Evolutionary conservation across 2,888 invertebrate species (phyloP).

Genomic region (Philereme transversata): DNA sequence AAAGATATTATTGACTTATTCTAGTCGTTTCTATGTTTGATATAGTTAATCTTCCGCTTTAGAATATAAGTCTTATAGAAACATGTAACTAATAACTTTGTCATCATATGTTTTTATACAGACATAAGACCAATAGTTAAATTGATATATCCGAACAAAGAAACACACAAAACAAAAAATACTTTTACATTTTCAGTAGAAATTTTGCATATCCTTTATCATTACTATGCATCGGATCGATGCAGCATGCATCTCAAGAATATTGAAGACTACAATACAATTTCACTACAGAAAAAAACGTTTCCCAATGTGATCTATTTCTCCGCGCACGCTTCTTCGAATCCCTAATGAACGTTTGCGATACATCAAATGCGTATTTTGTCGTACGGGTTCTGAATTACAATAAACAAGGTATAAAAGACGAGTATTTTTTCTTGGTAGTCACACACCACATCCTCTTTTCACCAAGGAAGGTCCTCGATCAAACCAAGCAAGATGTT

Average conservation of each 20-base stretch:
- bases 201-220: conserved; percentile 14
- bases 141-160: neutral
- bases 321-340: conserved; percentile 68
- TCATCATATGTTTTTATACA: no score
- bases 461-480: conserved; percentile 74
- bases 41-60: no score
- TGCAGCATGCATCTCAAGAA: conserved; percentile 30
- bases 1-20: no score
- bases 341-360: conserved; percentile 75
- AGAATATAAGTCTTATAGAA: no score
- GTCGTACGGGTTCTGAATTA: conserved; percentile 71
- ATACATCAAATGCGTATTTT: conserved; percentile 74
- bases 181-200: neutral
- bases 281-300: conserved; percentile 61
- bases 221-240: conserved; percentile 22
- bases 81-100: no score
- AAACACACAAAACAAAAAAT: neutral
- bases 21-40: no score
- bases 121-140: neutral
- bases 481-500: conserved; percentile 74
- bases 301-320: conserved; percentile 80
- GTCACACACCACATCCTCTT: conserved; percentile 74
- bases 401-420: conserved; percentile 78
- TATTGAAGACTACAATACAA: conserved; percentile 47
- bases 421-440: conserved; percentile 57